Evolutionary conservation across 2,888 invertebrate genomes (phyloP), one percentile per base, ranked within the genome.

Genomic region (Spisula subtruncata): DNA sequence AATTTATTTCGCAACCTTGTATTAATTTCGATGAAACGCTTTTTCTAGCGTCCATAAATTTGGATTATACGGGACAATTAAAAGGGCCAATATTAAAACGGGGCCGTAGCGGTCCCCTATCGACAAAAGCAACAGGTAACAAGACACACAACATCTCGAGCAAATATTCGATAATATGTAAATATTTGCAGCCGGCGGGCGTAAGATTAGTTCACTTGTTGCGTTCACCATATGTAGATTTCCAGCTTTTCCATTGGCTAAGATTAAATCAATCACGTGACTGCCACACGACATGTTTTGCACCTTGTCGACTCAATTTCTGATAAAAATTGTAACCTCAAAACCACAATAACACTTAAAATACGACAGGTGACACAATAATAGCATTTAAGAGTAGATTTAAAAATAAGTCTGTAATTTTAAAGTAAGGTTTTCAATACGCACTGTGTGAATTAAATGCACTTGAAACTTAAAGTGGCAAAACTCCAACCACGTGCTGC

Each of bases 261-360:
- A 85, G 85, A 85, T 85, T 51, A 29, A 71, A 84, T 75, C 75
- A 46, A 51, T 71, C 75, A 84, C 29, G n/a, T 41, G 51, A 46
- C 12, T 29, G 48, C 75, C 66, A 75, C 84, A 84, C 75, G 75
- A 84, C 41, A 71, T 51, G 29, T 18, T 48, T 29, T 29, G 75
- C 84, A 35, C 75, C 84, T 71, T 48, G 46, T 71, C 54, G 85
- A 56, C n/a, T 75, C 29, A 75, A 80, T 8, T 41, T 41, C n/a
- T 80, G 85, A 85, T 85, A 85, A 85, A 71, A 85, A 80, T 80
- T 80, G 41, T 85, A 79, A 80, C 79, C 41, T 46, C 32, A 84
- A 85, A 32, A 85, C 85, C 60, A 56, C 85, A 85, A 80, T 41
- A 85, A 56, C 32, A 75, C 79, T 80, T 85, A 46, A 80, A 75